These are phyloP conservation scores for Drosophila longiperda DNA, from an alignment of 2,888 invertebrate species.

Conservation along the genomic window DNA sequence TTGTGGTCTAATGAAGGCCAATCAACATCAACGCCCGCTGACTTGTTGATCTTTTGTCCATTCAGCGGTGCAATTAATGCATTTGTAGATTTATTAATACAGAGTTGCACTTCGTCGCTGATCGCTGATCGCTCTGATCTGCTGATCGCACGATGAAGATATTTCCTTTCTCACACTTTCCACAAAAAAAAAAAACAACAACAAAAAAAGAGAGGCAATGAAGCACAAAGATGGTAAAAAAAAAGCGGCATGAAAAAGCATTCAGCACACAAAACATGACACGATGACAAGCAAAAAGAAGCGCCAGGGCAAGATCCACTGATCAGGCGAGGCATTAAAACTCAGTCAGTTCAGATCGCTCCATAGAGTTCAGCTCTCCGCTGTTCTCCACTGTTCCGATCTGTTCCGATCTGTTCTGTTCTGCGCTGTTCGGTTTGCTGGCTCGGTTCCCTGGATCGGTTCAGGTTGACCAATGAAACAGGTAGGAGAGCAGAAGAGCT, in stretches of 20 bases:
- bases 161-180: constrained; percentile 80
- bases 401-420: constrained; percentile 14
- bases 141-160: constrained; percentile 75
- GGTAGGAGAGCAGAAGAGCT: constrained; percentile 32
- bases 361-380: constrained; percentile 25
- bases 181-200: constrained; percentile 53
- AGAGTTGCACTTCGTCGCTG: constrained; percentile 68
- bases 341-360: constrained; percentile 58
- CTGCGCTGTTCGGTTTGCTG: constrained; percentile 13
- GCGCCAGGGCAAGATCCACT: constrained; percentile 64
- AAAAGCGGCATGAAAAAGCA: constrained; percentile 76
- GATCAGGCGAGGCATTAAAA: constrained; percentile 67
- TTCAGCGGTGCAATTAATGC: constrained; percentile 72
- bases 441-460: constrained; percentile 22
- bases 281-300: constrained; percentile 83
- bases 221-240: constrained; percentile 24
- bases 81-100: constrained; percentile 71
- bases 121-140: constrained; percentile 57
- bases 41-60: constrained; percentile 78
- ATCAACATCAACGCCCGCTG: constrained; percentile 74
- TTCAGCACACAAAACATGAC: constrained; percentile 81
- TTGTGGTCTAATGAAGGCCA: constrained; percentile 69
- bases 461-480: constrained; percentile 42
- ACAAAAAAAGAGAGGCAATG: constrained; percentile 19
- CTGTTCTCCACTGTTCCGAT: constrained; percentile 20